Percentiles rank a stretch among this genome's conserved stretches.
These are phyloP conservation scores for Cryptotermes secundus DNA, from an alignment of 1,140 invertebrate species.

Conservation along the genomic window DNA sequence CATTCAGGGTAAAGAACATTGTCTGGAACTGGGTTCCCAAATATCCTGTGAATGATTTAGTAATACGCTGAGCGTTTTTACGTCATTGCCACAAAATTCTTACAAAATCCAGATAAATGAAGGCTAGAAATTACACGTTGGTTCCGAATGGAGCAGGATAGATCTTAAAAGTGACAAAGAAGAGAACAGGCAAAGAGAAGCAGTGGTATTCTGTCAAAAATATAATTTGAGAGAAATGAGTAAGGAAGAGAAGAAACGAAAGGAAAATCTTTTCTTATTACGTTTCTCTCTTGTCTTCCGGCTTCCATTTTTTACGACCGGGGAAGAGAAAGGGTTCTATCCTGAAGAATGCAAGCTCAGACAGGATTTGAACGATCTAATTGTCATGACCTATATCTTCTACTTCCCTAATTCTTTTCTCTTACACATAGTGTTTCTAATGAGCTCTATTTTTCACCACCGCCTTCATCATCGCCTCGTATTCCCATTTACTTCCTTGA, in stretches of 20 bases:
- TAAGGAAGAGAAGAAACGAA: not conserved
- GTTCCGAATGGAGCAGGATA: not conserved
- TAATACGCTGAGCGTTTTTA: not conserved
- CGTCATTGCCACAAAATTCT: not conserved
- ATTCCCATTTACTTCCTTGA: not conserved
- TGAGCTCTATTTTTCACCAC: not conserved
- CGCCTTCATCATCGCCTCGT: not conserved
- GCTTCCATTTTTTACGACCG: not conserved
- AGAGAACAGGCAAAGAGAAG: not conserved
- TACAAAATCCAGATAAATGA: slow-evolving; percentile 14
- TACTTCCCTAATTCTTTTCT: not conserved
- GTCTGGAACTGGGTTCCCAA: not conserved
- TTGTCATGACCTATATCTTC: not conserved
- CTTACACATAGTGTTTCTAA: not conserved
- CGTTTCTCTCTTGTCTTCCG: not conserved
- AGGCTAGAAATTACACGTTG: not conserved
- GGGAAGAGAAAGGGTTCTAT: not conserved
- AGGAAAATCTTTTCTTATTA: not conserved
- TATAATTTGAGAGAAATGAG: not conserved
- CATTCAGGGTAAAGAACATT: not conserved
- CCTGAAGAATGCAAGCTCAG: not conserved
- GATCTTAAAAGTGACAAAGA: not conserved
- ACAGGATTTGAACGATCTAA: slow-evolving; percentile 5
- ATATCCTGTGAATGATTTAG: not conserved
- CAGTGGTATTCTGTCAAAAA: not conserved